phyloP scores from a whole-genome alignment of 2,113 vertebrate genomes.

The Crotalus horridus region DNA sequence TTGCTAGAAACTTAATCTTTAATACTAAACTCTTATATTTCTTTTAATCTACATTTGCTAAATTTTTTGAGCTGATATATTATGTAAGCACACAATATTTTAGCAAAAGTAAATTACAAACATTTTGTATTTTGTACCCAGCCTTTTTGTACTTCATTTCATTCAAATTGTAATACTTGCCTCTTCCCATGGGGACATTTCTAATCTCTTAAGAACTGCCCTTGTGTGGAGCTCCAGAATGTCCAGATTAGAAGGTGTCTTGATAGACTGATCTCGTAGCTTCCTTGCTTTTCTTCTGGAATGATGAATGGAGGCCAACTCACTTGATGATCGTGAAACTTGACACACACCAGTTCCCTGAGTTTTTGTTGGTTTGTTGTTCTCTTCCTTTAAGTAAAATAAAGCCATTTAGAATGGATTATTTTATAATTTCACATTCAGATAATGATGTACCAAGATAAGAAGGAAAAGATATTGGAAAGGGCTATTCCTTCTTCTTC shows the following conservation, averaged over 20 bases:
- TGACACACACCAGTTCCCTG: slow-evolving; percentile 85
- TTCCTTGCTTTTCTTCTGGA: slow-evolving; percentile 81
- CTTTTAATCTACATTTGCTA: neutral
- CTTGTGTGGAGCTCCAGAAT: slow-evolving; percentile 93
- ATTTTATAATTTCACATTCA: slow-evolving; percentile 16
- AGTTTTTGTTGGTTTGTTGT: slow-evolving; percentile 87
- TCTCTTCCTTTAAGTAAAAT: slow-evolving; percentile 82
- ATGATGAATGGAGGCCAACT: slow-evolving; percentile 77
- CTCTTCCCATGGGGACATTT: slow-evolving; percentile 89
- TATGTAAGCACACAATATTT: neutral
- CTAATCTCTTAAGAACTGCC: slow-evolving; percentile 90
- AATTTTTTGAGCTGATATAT: neutral
- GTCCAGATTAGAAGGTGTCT: slow-evolving; percentile 88
- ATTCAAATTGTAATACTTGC: slow-evolving; percentile 63
- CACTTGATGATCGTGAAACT: slow-evolving; percentile 80
- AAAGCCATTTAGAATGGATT: slow-evolving; percentile 40
- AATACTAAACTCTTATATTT: neutral
- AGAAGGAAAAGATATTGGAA: neutral
- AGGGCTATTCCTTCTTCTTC: neutral
- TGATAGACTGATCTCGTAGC: slow-evolving; percentile 84
- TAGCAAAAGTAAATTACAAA: neutral
- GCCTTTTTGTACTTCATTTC: neutral
- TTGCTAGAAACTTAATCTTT: neutral
- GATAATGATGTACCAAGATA: slow-evolving; percentile 7
- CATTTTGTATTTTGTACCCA: neutral